A percentile compares a stretch with the other conserved stretches of the same genome.
Conservation (phyloP, 2,113 vertebrate genomes). For the Petrocephalus zakoni region DNA sequence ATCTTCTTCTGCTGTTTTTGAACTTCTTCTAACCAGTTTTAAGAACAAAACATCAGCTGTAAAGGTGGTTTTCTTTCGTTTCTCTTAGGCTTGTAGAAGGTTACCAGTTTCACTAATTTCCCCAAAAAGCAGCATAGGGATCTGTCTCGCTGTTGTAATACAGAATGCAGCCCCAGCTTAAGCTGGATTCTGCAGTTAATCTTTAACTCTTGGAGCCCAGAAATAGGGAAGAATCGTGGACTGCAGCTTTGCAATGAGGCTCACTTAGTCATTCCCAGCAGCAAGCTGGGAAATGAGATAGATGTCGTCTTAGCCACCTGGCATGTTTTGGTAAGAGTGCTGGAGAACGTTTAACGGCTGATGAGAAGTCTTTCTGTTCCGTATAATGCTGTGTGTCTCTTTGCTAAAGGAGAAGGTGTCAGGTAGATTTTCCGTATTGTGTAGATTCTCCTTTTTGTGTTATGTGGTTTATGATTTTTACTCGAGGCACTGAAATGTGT, state of each 20-base stretch:
- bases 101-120: background rate
- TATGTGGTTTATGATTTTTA: background rate
- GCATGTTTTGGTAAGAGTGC: no score
- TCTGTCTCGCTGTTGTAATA: background rate
- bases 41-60: background rate
- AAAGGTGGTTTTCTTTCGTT: background rate
- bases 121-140: background rate
- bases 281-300: background rate
- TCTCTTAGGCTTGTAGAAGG: no score
- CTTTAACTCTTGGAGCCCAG: background rate
- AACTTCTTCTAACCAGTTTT: background rate
- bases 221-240: background rate
- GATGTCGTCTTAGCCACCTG: no score
- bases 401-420: background rate
- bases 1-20: background rate
- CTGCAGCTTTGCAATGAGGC: background rate
- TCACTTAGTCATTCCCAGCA: background rate
- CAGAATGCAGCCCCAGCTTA: background rate
- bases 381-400: background rate
- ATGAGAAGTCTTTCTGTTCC: background rate
- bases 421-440: background rate
- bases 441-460: background rate
- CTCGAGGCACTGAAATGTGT: background rate
- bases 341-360: background rate
- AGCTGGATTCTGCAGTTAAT: background rate